Conservation (phyloP, 2,888 invertebrate species). For the Synergus gifuensis region DNA sequence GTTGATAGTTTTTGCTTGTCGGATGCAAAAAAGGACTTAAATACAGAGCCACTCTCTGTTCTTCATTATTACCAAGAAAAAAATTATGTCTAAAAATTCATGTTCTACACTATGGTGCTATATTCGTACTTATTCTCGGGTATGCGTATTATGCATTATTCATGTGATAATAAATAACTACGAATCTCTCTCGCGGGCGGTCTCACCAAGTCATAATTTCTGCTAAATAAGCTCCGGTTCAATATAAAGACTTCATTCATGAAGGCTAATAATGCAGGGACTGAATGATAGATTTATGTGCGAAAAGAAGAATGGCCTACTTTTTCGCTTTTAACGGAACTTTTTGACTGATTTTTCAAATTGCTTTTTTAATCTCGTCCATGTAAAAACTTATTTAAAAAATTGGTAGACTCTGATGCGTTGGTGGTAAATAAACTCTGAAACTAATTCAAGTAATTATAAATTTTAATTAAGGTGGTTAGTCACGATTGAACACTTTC, state of each 20-base stretch:
- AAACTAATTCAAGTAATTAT: too few species aligned
- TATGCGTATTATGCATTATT: conserved; percentile 48
- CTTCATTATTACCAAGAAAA: not conserved
- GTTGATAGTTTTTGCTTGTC: not conserved
- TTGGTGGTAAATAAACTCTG: too few species aligned
- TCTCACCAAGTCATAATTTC: conserved; percentile 46
- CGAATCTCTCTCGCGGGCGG: conserved; percentile 40
- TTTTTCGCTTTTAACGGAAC: not conserved
- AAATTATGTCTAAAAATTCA: not conserved
- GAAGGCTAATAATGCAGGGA: not conserved
- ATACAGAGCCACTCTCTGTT: not conserved
- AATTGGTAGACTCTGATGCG: too few species aligned
- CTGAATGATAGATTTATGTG: conserved; percentile 30
- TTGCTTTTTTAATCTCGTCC: not conserved
- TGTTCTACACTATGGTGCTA: not conserved
- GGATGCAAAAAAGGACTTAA: not conserved
- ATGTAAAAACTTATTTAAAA: too few species aligned
- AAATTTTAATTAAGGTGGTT: too few species aligned
- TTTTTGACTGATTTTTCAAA: not conserved
- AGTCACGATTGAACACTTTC: too few species aligned
- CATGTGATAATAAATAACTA: conserved; percentile 54
- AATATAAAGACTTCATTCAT: conserved; percentile 53
- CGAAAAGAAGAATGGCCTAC: conserved; percentile 20
- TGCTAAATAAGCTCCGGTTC: conserved; percentile 48
- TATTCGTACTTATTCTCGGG: conserved; percentile 6